These are phyloP conservation scores for Pterostichus madidus DNA, from an alignment of 2,888 invertebrate species.

Conservation along the genomic window DNA sequence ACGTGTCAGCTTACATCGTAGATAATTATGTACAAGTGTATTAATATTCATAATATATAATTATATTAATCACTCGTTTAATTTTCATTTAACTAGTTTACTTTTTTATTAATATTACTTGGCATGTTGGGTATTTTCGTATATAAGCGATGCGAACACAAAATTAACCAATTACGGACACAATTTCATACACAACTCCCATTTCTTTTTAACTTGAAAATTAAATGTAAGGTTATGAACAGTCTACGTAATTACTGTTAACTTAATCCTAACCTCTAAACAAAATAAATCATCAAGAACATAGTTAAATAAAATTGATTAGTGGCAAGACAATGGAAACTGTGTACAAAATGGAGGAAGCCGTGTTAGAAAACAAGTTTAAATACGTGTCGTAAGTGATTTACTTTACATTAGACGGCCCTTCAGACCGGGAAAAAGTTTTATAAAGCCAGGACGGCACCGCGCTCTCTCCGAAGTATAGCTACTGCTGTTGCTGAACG, in stretches of 20 bases:
- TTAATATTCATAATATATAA: conserved; percentile 61
- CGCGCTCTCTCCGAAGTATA: conserved; percentile 14
- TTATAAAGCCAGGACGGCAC: conserved; percentile 41
- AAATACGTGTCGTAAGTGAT: conserved; percentile 21
- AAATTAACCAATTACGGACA: conserved; percentile 47
- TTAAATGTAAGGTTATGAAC: not conserved
- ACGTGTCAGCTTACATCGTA: conserved; percentile 38
- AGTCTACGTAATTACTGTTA: no score
- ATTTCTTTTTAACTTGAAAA: not conserved
- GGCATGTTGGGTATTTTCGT: conserved; percentile 57
- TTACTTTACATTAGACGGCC: conserved; percentile 15
- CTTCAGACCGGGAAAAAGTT: not conserved
- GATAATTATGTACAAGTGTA: conserved; percentile 62
- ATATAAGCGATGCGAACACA: conserved; percentile 63
- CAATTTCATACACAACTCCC: conserved; percentile 15
- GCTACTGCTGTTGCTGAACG: conserved; percentile 2
- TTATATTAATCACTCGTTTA: conserved; percentile 66
- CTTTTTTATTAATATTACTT: conserved; percentile 54
- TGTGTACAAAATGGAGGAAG: not conserved
- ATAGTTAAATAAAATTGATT: not conserved
- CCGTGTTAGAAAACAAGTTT: conserved; percentile 20
- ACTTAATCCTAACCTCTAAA: not conserved
- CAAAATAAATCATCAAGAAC: not conserved
- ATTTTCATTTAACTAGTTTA: conserved; percentile 57
- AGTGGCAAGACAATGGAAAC: conserved; percentile 4